These are phyloP conservation scores for Margarornis squamiger DNA, from an alignment of 2,797 vertebrate species.

Conservation along the genomic window DNA sequence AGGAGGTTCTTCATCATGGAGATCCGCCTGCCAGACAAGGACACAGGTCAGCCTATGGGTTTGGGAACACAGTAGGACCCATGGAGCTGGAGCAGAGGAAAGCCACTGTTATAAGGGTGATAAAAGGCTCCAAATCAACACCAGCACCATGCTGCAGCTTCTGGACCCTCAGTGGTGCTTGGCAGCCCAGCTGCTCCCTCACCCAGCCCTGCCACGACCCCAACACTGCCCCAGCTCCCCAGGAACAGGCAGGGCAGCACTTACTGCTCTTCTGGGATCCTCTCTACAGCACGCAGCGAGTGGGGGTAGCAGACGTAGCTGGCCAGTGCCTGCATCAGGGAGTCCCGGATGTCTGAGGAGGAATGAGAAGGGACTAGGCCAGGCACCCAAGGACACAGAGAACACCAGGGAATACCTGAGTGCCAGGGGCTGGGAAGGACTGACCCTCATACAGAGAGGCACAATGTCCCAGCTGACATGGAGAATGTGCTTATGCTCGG, in stretches of 20 bases:
- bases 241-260: conserved; percentile 61
- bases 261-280: conserved; percentile 96
- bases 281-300: conserved; percentile 93
- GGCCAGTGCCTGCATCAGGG: conserved; percentile 96
- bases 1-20: conserved; percentile 96
- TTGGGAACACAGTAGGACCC: not conserved
- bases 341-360: conserved; percentile 92
- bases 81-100: not conserved
- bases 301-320: conserved; percentile 98
- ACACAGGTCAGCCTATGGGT: not conserved
- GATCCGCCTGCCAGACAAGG: conserved; percentile 79
- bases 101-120: not conserved
- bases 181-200: not conserved
- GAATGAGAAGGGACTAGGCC: not conserved
- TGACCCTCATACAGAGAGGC: not conserved
- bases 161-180: not conserved
- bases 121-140: not conserved
- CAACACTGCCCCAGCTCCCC: not conserved
- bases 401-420: not conserved
- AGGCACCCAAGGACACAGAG: not conserved
- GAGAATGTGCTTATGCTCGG: not conserved
- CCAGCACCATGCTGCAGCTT: not conserved
- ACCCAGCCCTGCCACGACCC: not conserved
- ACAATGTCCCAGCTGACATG: not conserved
- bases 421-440: not conserved